Percentiles rank a stretch among this genome's conserved stretches.
Conservation (phyloP, 2,888 invertebrate species). For the Macaria notata region DNA sequence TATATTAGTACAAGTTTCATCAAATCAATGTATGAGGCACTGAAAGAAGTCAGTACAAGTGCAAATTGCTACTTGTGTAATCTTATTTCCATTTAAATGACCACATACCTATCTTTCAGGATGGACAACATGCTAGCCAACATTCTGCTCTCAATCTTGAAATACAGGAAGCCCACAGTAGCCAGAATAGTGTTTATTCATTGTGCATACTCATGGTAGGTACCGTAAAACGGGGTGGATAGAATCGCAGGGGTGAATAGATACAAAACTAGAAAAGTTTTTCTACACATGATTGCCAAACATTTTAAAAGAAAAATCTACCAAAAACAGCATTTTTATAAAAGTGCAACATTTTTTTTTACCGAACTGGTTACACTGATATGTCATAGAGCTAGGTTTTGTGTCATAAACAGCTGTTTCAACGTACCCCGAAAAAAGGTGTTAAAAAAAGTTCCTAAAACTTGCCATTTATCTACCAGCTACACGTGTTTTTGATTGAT, state of each 20-base stretch:
- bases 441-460: not conserved
- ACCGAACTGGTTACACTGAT: conserved; percentile 1
- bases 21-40: too few species aligned
- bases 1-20: too few species aligned
- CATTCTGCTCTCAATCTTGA: too few species aligned
- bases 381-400: conserved; percentile 1
- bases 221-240: conserved; percentile 7
- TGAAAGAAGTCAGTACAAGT: too few species aligned
- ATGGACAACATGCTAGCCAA: too few species aligned
- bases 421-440: not conserved
- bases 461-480: conserved; percentile 1
- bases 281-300: not conserved
- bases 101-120: too few species aligned
- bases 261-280: conserved; percentile 3
- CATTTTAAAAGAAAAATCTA: not conserved
- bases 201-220: too few species aligned
- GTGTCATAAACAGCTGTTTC: not conserved
- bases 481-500: conserved; percentile 1
- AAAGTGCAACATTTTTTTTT: not conserved
- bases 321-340: not conserved
- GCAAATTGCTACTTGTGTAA: too few species aligned
- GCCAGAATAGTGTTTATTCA: too few species aligned
- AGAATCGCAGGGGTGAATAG: conserved; percentile 7
- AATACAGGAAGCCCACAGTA: too few species aligned
- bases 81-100: too few species aligned